Conservation (phyloP, 2,113 vertebrate species). For the human region GRCh38 chr15:86520501-86521000, state of each 20-base stretch:
- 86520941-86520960: constrained; percentile 66
- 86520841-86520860: constrained; percentile 71
- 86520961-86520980: constrained; percentile 61
- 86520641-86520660: not conserved
- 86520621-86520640: not conserved
- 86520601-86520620: not conserved
- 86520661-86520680: not conserved
- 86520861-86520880: constrained; percentile 58
- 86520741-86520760: constrained; percentile 44
- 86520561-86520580: not conserved
- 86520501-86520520: not conserved
- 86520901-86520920: constrained; percentile 65
- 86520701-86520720: not conserved
- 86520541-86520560: not conserved
- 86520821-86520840: constrained; percentile 61
- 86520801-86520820: not conserved
- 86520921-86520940: constrained; percentile 75
- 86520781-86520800: constrained; percentile 31
- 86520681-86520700: constrained; percentile 2
- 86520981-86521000: constrained; percentile 38
- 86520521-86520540: not conserved
- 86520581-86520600: not conserved
- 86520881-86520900: constrained; percentile 18
- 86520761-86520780: not conserved
- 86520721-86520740: not conserved